phyloP scores from a whole-genome alignment of 2,797 vertebrate species.

The Hemibagrus guttatus region DNA sequence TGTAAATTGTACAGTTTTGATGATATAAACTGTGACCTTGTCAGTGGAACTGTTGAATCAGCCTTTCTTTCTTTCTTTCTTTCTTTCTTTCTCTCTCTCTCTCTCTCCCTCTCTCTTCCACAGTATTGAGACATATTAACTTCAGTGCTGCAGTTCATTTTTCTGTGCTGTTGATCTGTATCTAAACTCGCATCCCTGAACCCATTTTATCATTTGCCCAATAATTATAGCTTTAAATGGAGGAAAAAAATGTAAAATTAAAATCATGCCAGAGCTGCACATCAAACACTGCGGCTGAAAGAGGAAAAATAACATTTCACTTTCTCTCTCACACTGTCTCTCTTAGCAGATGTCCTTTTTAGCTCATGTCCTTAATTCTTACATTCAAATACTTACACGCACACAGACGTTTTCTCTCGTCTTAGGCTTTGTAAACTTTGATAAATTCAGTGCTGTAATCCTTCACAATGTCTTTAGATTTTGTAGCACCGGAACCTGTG shows the following conservation, averaged over 20 bases:
- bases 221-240: not conserved
- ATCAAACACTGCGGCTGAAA: not conserved
- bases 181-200: not conserved
- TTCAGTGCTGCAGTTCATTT: no score
- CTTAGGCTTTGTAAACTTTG: not conserved
- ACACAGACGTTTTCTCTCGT: not conserved
- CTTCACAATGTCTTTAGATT: not conserved
- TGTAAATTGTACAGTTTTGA: no score
- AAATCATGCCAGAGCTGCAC: not conserved
- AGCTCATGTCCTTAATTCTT: conserved; percentile 11
- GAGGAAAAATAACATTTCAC: not conserved
- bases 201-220: not conserved
- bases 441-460: no score
- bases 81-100: not conserved
- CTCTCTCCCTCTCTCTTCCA: no score
- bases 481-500: not conserved
- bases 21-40: no score
- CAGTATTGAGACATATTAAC: no score
- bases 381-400: not conserved
- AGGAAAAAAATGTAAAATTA: not conserved
- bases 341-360: conserved; percentile 1
- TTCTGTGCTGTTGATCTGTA: no score
- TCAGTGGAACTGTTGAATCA: no score
- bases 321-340: not conserved
- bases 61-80: not conserved